phyloP scores from a whole-genome alignment of 2,113 vertebrate genomes.

The Seriola rivoliana region DNA sequence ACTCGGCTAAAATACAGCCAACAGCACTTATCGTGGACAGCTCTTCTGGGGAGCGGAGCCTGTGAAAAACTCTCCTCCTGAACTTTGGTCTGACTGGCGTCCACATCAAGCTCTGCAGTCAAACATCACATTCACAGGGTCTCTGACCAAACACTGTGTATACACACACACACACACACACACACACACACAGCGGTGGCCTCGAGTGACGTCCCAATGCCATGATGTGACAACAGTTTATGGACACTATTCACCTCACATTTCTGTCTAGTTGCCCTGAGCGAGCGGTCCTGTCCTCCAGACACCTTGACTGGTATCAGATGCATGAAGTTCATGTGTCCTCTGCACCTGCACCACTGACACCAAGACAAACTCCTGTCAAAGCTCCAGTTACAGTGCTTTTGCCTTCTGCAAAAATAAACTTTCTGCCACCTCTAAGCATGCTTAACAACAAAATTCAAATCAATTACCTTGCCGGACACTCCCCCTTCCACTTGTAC shows the following conservation, averaged over 20 bases:
- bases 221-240: neutral
- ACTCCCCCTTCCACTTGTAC: slow-evolving; percentile 13
- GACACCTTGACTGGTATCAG: neutral
- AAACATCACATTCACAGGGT: slow-evolving; percentile 22
- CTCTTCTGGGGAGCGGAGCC: neutral
- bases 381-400: neutral
- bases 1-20: slow-evolving; percentile 32
- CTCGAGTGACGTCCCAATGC: slow-evolving; percentile 3
- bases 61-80: slow-evolving; percentile 15
- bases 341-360: slow-evolving; percentile 12
- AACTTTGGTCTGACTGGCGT: slow-evolving; percentile 48
- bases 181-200: neutral
- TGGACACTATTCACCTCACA: neutral
- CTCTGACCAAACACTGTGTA: slow-evolving; percentile 23
- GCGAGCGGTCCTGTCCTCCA: neutral
- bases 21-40: slow-evolving; percentile 5
- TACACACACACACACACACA: too few species aligned
- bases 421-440: slow-evolving; percentile 6
- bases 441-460: slow-evolving; percentile 20
- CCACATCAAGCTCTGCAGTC: slow-evolving; percentile 41
- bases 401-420: slow-evolving; percentile 4
- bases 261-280: slow-evolving; percentile 5
- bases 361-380: neutral
- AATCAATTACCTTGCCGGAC: slow-evolving; percentile 30
- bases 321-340: slow-evolving; percentile 18